phyloP scores from a whole-genome alignment of 2,113 vertebrate species.

The Anas platyrhynchos region DNA sequence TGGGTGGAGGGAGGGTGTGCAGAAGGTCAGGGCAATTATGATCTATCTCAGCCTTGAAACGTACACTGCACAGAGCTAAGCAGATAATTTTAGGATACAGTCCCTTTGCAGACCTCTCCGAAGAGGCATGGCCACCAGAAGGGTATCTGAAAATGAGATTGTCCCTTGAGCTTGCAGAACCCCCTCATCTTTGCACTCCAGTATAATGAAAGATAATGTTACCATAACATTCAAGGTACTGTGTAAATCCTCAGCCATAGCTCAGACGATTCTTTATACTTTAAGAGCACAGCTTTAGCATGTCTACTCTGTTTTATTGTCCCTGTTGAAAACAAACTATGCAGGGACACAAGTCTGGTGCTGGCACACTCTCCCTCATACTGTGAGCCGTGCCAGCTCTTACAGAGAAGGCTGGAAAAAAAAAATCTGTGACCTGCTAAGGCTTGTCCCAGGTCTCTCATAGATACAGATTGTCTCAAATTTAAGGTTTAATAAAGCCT shows the following conservation, averaged over 20 bases:
- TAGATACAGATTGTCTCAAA: neutral
- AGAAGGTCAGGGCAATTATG: neutral
- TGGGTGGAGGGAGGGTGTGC: accelerated
- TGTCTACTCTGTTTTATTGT: neutral
- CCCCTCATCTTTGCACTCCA: neutral
- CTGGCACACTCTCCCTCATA: accelerated
- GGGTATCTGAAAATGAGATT: neutral
- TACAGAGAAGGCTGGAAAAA: neutral
- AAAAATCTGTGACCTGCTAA: neutral
- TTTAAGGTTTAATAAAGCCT: neutral
- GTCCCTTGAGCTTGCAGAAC: neutral
- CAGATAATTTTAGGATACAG: neutral
- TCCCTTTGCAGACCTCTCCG: neutral
- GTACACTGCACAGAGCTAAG: accelerated
- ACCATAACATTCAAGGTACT: neutral
- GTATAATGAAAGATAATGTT: neutral
- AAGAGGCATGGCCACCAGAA: neutral
- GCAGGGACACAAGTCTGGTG: too few species aligned
- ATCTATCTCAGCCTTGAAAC: neutral
- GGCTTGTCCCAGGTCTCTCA: neutral
- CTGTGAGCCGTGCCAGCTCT: neutral
- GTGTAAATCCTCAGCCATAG: neutral
- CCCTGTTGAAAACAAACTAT: neutral
- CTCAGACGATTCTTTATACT: neutral
- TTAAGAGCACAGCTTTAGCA: neutral